Evolutionary conservation across 2,113 vertebrate species (phyloP), one percentile per base, ranked within the genome.

Genomic region (Dromas ardeola): DNA sequence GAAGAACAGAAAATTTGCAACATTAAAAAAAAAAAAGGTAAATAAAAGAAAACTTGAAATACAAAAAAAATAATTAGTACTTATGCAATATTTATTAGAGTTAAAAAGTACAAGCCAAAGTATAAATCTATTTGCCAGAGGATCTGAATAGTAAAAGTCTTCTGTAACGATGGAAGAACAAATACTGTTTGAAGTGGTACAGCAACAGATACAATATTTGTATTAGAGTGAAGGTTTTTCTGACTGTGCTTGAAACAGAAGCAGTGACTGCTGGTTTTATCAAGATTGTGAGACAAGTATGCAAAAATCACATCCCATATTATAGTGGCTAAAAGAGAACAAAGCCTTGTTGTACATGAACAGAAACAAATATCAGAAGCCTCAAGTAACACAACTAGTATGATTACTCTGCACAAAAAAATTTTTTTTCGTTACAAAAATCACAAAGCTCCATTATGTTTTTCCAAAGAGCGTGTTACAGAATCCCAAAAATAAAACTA

Each of bases 401-500:
- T 8, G 49, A 52, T 56, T 67, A 34, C 10, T 40, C 9, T 38
- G 67, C 25, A 70, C 3, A 62, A 29, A 21, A 62, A 40, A 47
- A 21, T 16, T 22, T 94, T 97, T 97, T 98, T 98, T 96, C 92
- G 83, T 89, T 97, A 98, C 95, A 98, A 98, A 98, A 97, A 97
- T 98, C 92, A 96, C 90, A 97, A 97, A 97, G 95, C 88, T 92
- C 84, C 58, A 70, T 92, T 86, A 87, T 23, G 47, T 92, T 90
- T 95, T 96, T 91, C 63, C 42, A 97, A 98, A 98, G 92, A 98
- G 73, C 88, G 25, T 62, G 26, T 13, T 52, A 56, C 11, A 83
- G 19, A 87, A 97, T 97, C 95, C 97, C 96, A 97, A 92, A 98
- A 98, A 98, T 96, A 93, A 98, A 98, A 97, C 96, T 98, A 90